Evolutionary conservation across 1,140 invertebrate genomes (phyloP).

Genomic region (Drosophila littoralis): DNA sequence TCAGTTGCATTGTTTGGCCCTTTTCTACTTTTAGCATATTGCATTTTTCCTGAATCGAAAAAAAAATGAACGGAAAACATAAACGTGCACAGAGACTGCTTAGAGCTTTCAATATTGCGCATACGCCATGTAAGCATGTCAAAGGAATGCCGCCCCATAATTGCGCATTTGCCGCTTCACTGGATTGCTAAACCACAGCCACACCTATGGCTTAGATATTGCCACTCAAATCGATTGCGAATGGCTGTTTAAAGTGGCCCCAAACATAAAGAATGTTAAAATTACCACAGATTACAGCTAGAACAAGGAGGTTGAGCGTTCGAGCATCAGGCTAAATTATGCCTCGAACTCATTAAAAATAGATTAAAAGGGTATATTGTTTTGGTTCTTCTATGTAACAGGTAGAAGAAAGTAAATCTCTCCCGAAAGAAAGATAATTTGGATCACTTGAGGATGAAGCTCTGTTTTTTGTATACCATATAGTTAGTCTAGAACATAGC

Average conservation of each 20-base stretch:
- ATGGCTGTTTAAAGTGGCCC: not conserved
- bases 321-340: no score
- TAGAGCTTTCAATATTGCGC: constrained; percentile 47
- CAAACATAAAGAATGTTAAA: not conserved
- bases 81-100: constrained; percentile 9
- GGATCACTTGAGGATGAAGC: no score
- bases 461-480: no score
- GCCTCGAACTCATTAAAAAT: no score
- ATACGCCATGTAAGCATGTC: constrained; percentile 52
- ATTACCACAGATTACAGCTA: not conserved
- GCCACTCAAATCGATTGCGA: constrained; percentile 54
- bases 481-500: no score
- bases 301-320: no score
- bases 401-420: no score
- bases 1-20: constrained; percentile 44
- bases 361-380: no score
- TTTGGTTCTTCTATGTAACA: no score
- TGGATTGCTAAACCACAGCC: constrained; percentile 51
- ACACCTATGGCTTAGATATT: constrained; percentile 16
- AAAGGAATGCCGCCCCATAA: constrained; percentile 56
- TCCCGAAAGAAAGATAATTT: no score
- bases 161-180: constrained; percentile 71
- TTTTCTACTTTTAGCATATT: not conserved
- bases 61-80: constrained; percentile 18
- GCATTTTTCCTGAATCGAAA: constrained; percentile 5